Evolutionary conservation across 2,797 vertebrate genomes (phyloP), one percentile per base, ranked within the genome.

Genomic region (Lagocephalus sceleratus): DNA sequence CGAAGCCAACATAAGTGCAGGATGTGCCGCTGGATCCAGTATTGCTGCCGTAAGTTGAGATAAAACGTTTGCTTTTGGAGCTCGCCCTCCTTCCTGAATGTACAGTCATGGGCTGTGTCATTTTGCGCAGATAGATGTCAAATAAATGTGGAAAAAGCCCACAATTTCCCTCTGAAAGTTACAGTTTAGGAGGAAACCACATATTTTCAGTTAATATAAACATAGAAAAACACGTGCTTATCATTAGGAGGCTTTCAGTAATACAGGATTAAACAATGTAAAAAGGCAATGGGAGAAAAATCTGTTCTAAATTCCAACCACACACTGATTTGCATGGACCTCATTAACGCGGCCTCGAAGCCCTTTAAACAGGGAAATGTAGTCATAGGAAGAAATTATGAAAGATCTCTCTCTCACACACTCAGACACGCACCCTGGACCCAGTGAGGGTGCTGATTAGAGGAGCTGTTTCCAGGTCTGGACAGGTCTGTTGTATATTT

Each of bases 401-500:
- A 46, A 61, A 46, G 29, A 45, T 29, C 29, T 29, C 29, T 11
- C 32, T 11, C 32, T 2, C 26, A 29, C 47, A 71, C 16, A 55
- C 48, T 35, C 22, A 50, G 26, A 68, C 56, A 56, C 19, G 58
- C 46, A 59, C 42, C 64, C 32, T 66, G 19, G 55, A 64, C 62
- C 56, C 47, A 47, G 60, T 74, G 73, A 79, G 57, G 68, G 70
- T 76, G 73, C 60, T 83, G 81, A 88, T 86, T 85, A 87, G 46
- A 79, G 81, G 63, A 73, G 61, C 56, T 56, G 42, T 53, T 57
- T 51, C 50, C 84, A 84, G 52, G 69, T 71, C 72, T 81, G 84
- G 81, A 88, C 87, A 87, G 76, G 77, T 86, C 82, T 84, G 73
- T 77, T 77, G 85, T 81, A 80, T 88, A 91, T 90, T 90, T 88